Percentiles rank a stretch among this genome's conserved stretches.
Evolutionary conservation across 1,140 invertebrate genomes (phyloP).

Genomic region (Kradibia gibbosae): DNA sequence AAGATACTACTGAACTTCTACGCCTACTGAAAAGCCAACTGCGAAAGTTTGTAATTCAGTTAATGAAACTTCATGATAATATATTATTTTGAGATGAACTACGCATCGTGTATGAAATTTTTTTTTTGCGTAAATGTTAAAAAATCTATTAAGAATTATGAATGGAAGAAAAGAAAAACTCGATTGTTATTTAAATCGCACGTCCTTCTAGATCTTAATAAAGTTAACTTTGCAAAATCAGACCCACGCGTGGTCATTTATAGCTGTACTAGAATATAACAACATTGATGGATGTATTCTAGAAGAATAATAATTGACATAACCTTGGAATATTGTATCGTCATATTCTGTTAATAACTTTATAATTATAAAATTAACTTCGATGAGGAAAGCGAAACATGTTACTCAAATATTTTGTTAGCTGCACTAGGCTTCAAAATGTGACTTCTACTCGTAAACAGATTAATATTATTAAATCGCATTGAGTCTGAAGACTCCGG

Average conservation of each 20-base stretch:
- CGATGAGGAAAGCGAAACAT: conserved; percentile 1
- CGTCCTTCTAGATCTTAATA: conserved; percentile 26
- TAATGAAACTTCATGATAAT: conserved; percentile 18
- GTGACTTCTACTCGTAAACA: not conserved
- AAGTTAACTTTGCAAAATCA: conserved; percentile 45
- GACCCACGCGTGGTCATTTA: conserved; percentile 56
- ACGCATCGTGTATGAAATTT: not conserved
- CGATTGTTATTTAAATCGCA: not conserved
- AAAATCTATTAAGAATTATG: conserved; percentile 8
- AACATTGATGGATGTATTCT: conserved; percentile 49
- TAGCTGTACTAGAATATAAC: conserved; percentile 55
- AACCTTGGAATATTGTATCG: conserved; percentile 40
- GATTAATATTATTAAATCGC: not conserved
- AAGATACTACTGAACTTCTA: conserved; percentile 24
- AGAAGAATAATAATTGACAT: conserved; percentile 40
- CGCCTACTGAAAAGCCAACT: not conserved
- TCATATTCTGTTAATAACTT: conserved; percentile 46
- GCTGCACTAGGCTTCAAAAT: not conserved
- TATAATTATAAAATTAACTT: not conserved
- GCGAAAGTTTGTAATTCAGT: not conserved
- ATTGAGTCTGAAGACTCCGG: not conserved
- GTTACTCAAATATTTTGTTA: conserved; percentile 14
- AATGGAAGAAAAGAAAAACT: not conserved
- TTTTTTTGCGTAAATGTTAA: not conserved
- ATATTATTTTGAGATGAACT: conserved; percentile 1